Conservation (phyloP, 2,888 invertebrate species). For the Drosophila formosana region DNA sequence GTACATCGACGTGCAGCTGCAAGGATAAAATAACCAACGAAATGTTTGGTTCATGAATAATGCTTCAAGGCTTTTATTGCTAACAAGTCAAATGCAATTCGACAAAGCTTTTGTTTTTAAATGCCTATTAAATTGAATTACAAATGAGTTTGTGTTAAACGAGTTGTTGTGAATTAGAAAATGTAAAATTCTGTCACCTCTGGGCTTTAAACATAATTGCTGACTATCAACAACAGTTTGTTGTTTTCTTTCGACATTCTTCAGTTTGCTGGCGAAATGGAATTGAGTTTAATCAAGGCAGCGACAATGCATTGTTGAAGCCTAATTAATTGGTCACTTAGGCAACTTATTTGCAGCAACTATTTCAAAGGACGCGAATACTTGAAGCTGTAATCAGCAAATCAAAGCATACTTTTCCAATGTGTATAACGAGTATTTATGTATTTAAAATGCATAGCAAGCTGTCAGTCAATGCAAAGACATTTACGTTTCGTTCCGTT, state of each 20-base stretch:
- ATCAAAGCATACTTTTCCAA: slow-evolving; percentile 8
- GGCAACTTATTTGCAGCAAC: slow-evolving; percentile 3
- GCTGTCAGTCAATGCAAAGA: slow-evolving; percentile 26
- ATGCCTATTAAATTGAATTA: background rate
- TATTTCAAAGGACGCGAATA: background rate
- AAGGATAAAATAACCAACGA: background rate
- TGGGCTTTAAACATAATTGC: too few species aligned
- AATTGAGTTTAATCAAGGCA: background rate
- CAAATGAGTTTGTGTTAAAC: too few species aligned
- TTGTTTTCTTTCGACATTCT: too few species aligned
- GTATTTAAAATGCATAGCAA: slow-evolving; percentile 60
- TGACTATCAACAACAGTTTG: too few species aligned
- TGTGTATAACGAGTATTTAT: slow-evolving; percentile 35
- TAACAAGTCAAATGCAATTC: background rate
- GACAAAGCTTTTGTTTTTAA: background rate
- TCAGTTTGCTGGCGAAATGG: background rate
- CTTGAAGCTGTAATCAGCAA: background rate
- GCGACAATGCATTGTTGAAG: background rate
- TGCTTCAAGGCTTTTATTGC: background rate
- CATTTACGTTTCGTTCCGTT: background rate
- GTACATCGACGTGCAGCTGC: background rate
- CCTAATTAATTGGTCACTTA: slow-evolving; percentile 5
- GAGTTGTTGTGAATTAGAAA: too few species aligned
- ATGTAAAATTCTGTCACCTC: background rate
- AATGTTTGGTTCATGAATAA: background rate